Base-by-base conservation (phyloP, 2,888 invertebrate genomes). In the Zygaena filipendulae region DNA sequence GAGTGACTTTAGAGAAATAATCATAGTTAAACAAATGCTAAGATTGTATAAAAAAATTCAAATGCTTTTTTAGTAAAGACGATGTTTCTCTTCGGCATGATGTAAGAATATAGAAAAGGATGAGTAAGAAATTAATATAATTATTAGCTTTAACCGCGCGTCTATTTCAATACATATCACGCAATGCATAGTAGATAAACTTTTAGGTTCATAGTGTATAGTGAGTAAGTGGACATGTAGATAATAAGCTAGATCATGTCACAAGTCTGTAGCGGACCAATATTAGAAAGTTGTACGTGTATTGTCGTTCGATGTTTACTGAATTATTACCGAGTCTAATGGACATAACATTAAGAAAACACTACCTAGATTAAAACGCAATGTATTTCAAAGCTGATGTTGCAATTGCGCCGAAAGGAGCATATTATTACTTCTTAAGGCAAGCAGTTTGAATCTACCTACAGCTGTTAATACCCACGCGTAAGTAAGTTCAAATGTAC, bases 281-380 rank as follows among this genome's bases (percentile, higher is more conserved):
- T 77, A 77, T 79, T 77, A 79, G 77, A 79, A 79, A 79, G 75
- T 77, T 77, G 77, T 74, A 67, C 75, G 56, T 69, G 67, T 69
- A 58, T 53, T 54, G 58, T 49, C 67, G 66, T 62, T 67, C 55
- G 49, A 44, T 47, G 38, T 50, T 43, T 41, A 45, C 29, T 18
- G n/a, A 18, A 33, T 9, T 27, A 13, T 23, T 11, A 29, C 19
- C 12, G 12, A 31, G 25, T 21, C 21, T 24, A 25, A 27, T 14
- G 23, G 10, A 16, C 4, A 16, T 6, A 16, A 16, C 7, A 7
- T 16, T 7, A 16, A 16, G 7, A 16, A 16, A 16, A 4, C 16
- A 16, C 16, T n/a, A n/a, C n/a, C n/a, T n/a, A 16, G 7, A 16
- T 16, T 16, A 6, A 16, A 16, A 16, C 4, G 16, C 16, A 16